Conservation (phyloP, 2,113 vertebrate genomes). For the Epinephelus cyanopodus region DNA sequence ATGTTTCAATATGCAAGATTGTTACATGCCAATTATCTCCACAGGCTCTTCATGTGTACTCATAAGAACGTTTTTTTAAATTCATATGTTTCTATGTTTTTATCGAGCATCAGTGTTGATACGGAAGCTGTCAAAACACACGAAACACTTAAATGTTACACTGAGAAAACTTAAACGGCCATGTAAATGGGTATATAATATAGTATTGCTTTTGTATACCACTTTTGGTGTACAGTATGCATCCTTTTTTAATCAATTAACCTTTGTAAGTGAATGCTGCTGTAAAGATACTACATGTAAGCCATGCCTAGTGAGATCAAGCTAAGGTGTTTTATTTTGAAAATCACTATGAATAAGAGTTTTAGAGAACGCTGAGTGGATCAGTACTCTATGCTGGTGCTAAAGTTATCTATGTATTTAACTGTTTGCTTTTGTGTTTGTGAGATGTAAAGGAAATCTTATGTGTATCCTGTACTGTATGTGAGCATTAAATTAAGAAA, state of each 20-base stretch:
- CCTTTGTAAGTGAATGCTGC: slow-evolving; percentile 81
- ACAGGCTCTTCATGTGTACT: slow-evolving; percentile 50
- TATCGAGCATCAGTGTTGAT: slow-evolving; percentile 59
- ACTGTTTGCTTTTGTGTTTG: slow-evolving; percentile 83
- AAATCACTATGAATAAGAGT: slow-evolving; percentile 66
- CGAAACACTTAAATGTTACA: slow-evolving; percentile 48
- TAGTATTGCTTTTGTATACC: slow-evolving; percentile 73
- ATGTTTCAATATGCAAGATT: slow-evolving; percentile 76
- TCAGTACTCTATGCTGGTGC: slow-evolving; percentile 78
- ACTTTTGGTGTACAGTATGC: slow-evolving; percentile 75
- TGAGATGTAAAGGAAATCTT: slow-evolving; percentile 77
- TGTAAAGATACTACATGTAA: slow-evolving; percentile 75
- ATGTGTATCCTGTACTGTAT: slow-evolving; percentile 77
- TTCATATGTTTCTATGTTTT: slow-evolving; percentile 59
- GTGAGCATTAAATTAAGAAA: slow-evolving; percentile 80
- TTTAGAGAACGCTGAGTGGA: slow-evolving; percentile 69
- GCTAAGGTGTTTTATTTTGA: slow-evolving; percentile 72
- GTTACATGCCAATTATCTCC: slow-evolving; percentile 55
- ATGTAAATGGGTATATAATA: slow-evolving; percentile 72
- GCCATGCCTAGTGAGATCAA: slow-evolving; percentile 78
- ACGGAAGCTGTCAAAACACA: slow-evolving; percentile 49
- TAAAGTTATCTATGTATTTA: slow-evolving; percentile 80
- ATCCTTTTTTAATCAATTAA: slow-evolving; percentile 78
- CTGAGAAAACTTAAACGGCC: slow-evolving; percentile 47
- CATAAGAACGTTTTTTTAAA: slow-evolving; percentile 40